Conservation (phyloP, 30 jellyfish, hydroid and myxozoan species). For the Cassiopea andromeda region DNA sequence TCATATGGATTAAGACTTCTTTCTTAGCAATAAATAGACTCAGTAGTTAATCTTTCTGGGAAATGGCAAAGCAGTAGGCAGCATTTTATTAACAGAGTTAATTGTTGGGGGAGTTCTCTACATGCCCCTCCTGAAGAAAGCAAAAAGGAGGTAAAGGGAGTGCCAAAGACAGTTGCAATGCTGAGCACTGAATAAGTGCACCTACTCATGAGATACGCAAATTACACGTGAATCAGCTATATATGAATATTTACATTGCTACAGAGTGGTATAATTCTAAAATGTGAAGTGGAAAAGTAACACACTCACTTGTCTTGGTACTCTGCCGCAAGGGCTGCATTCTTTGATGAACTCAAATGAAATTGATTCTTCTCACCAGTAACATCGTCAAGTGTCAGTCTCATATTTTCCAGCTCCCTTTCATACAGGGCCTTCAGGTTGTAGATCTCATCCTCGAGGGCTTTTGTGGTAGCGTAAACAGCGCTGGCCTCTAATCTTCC, state of each 20-base stretch:
- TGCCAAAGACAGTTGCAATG: too few relatives aligned
- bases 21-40: too few relatives aligned
- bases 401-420: slow-evolving; percentile 78
- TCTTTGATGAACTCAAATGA: slow-evolving; percentile 75
- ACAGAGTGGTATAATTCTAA: background rate
- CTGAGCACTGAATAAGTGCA: too few relatives aligned
- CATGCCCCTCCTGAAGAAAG: too few relatives aligned
- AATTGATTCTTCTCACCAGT: slow-evolving; percentile 76
- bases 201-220: too few relatives aligned
- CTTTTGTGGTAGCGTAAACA: slow-evolving; percentile 67
- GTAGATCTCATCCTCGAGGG: slow-evolving; percentile 85
- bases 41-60: too few relatives aligned
- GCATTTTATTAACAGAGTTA: too few relatives aligned
- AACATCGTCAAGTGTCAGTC: slow-evolving; percentile 72
- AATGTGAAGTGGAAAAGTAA: background rate
- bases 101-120: too few relatives aligned
- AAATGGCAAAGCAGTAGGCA: too few relatives aligned
- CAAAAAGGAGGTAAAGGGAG: too few relatives aligned
- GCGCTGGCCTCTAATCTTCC: slow-evolving; percentile 73
- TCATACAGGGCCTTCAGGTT: slow-evolving; percentile 76
- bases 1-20: too few relatives aligned
- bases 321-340: slow-evolving; percentile 78
- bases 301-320: slow-evolving; percentile 79
- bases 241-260: background rate
- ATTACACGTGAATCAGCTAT: too few relatives aligned